These are phyloP conservation scores for Mallotus villosus DNA, from an alignment of 2,797 vertebrate genomes.

Conservation along the genomic window DNA sequence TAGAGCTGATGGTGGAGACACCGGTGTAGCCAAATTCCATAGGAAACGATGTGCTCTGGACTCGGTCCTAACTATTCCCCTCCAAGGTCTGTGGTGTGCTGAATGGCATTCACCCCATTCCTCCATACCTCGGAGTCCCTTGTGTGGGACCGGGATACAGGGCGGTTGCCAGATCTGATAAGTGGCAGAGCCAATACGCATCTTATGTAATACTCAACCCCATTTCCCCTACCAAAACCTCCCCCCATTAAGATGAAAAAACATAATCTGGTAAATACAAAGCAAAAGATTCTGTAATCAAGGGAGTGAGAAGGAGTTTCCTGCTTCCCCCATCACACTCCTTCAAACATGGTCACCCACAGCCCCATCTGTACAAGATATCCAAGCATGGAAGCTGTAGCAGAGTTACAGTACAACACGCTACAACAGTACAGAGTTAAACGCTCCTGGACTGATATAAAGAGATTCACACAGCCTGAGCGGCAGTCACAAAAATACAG, in stretches of 20 bases:
- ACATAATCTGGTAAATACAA: slow-evolving; percentile 40
- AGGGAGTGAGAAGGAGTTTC: slow-evolving; percentile 40
- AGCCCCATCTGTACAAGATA: neutral
- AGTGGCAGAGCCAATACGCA: slow-evolving; percentile 25
- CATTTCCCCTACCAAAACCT: slow-evolving; percentile 1
- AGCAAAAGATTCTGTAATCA: slow-evolving; percentile 45
- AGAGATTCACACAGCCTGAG: neutral
- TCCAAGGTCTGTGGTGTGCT: slow-evolving; percentile 26
- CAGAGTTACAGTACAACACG: slow-evolving; percentile 13
- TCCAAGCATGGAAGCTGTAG: slow-evolving; percentile 2
- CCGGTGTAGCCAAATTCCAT: too few species aligned
- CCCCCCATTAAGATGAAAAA: slow-evolving; percentile 30
- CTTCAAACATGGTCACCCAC: slow-evolving; percentile 4
- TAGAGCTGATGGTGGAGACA: too few species aligned
- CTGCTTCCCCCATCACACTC: slow-evolving; percentile 34
- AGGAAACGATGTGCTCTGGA: neutral
- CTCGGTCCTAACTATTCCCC: neutral
- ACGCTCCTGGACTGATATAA: slow-evolving; percentile 24
- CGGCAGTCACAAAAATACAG: neutral
- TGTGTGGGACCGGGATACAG: slow-evolving; percentile 29
- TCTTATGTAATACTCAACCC: slow-evolving; percentile 32
- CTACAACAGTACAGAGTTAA: neutral
- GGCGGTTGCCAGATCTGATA: slow-evolving; percentile 57
- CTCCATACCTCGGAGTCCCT: slow-evolving; percentile 20
- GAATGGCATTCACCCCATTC: slow-evolving; percentile 7